A percentile compares a stretch with the other conserved stretches of the same genome.
These are phyloP conservation scores for Entomobrya multifasciata DNA, from an alignment of 2,888 invertebrate species.

Conservation along the genomic window DNA sequence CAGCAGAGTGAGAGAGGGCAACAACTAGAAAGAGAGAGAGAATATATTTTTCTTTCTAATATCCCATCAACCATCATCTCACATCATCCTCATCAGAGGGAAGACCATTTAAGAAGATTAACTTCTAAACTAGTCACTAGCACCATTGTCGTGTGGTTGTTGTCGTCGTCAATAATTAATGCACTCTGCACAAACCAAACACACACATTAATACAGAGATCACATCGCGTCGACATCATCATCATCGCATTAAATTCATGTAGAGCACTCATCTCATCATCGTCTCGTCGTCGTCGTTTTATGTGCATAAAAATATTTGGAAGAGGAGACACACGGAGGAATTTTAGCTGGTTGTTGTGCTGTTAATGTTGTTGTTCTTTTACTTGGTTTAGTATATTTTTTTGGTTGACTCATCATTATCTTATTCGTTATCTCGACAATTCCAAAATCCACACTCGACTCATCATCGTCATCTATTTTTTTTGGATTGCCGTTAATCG, in stretches of 20 bases:
- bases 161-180: constrained; percentile 7
- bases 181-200: background rate
- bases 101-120: constrained; percentile 49
- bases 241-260: no score
- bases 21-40: background rate
- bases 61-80: background rate
- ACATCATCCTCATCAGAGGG: background rate
- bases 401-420: background rate
- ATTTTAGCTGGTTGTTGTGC: background rate
- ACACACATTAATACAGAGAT: background rate
- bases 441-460: no score
- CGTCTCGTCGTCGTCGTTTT: no score
- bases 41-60: background rate
- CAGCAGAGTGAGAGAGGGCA: background rate
- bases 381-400: background rate
- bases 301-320: no score
- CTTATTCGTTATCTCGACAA: no score
- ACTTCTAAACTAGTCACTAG: constrained; percentile 44
- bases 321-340: background rate
- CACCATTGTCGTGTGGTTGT: background rate
- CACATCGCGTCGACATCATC: background rate
- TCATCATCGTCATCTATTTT: background rate
- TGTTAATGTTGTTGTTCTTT: background rate
- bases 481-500: background rate
- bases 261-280: no score